Conservation (phyloP, 2,797 vertebrate species). For the Anas flavirostris region DNA sequence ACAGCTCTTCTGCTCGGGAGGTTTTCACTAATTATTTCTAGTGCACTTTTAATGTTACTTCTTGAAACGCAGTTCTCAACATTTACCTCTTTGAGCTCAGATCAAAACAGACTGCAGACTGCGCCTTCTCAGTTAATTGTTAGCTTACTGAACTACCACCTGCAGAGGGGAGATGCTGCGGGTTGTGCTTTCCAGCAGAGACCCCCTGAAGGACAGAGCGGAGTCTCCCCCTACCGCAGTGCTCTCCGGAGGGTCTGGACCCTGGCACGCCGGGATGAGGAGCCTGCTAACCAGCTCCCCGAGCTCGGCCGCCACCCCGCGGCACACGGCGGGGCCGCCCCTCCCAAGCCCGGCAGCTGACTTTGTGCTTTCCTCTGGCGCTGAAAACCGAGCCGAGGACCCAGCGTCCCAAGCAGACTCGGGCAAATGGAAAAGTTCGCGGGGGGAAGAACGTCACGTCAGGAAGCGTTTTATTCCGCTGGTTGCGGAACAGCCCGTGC, state of each 20-base stretch:
- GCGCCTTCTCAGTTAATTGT: background rate
- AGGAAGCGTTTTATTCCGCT: background rate
- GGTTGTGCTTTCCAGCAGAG: background rate
- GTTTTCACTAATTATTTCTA: background rate
- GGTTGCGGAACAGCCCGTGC: background rate
- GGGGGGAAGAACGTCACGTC: background rate
- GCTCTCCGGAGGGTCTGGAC: too few relatives aligned
- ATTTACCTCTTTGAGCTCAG: background rate
- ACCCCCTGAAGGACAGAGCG: too few relatives aligned
- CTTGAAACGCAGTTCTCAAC: background rate
- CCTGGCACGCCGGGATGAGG: background rate
- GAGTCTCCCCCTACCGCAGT: too few relatives aligned
- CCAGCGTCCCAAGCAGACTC: background rate
- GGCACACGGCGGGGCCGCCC: background rate
- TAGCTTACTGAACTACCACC: background rate
- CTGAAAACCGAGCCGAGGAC: background rate
- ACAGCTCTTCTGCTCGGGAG: background rate
- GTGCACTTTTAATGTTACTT: background rate
- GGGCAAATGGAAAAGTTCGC: background rate
- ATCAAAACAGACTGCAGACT: conserved; percentile 13
- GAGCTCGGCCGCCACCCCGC: background rate
- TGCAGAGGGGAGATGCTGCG: background rate
- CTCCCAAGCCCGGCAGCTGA: background rate
- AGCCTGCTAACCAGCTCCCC: conserved; percentile 4
- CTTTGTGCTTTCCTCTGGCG: background rate